Percentiles rank a stretch among this genome's conserved stretches.
Evolutionary conservation across 2,888 invertebrate genomes (phyloP).

Genomic region (Abscondita cerata): DNA sequence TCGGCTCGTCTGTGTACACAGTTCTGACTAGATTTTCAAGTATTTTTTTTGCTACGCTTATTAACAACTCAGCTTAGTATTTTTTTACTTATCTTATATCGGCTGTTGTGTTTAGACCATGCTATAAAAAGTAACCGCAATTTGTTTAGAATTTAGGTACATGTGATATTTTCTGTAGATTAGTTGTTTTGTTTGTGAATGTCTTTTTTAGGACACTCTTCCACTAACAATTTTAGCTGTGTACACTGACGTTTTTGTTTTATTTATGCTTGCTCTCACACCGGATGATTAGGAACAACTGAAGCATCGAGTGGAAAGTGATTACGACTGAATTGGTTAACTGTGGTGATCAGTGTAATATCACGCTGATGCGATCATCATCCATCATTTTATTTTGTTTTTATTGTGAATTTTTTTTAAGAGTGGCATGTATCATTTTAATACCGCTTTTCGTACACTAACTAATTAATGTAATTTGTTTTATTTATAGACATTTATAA

Average conservation of each 20-base stretch:
- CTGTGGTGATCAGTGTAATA: constrained; percentile 56
- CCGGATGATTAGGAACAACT: constrained; percentile 66
- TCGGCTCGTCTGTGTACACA: constrained; percentile 52
- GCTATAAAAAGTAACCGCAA: constrained; percentile 32
- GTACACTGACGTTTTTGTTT: constrained; percentile 52
- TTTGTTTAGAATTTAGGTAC: constrained; percentile 24
- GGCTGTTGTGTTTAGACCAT: constrained; percentile 15
- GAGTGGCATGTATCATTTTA: constrained; percentile 1
- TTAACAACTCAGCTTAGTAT: constrained; percentile 18
- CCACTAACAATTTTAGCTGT: constrained; percentile 44
- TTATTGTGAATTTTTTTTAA: constrained; percentile 15
- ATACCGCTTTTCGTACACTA: background rate
- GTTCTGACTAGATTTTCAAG: constrained; percentile 31
- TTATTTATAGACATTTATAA: constrained; percentile 46
- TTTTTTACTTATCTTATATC: constrained; percentile 14
- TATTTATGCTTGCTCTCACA: constrained; percentile 59
- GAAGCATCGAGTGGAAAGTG: constrained; percentile 67
- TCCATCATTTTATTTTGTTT: constrained; percentile 32
- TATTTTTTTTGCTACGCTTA: constrained; percentile 30
- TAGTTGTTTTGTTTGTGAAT: constrained; percentile 22
- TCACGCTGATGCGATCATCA: constrained; percentile 51
- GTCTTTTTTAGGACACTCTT: constrained; percentile 17
- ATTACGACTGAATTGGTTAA: constrained; percentile 64
- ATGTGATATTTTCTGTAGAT: constrained; percentile 31
- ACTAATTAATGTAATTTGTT: background rate